Conservation (phyloP, 2,888 invertebrate genomes). For the Steinernema hermaphroditum region DNA sequence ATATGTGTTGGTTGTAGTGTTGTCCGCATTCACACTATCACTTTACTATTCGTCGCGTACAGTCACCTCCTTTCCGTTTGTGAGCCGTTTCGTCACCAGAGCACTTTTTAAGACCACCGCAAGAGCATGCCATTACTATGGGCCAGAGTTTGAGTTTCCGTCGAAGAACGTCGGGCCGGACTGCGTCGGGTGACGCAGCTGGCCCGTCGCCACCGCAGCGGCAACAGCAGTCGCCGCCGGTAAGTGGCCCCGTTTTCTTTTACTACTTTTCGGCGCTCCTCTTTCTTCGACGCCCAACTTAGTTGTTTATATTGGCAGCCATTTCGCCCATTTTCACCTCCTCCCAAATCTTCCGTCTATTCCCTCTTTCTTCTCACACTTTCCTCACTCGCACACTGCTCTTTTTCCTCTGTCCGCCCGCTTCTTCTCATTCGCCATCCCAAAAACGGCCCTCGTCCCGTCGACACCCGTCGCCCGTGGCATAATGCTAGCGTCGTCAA, state of each 20-base stretch:
- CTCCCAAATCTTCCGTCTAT: slow-evolving; percentile 22
- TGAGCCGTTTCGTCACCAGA: slow-evolving; percentile 1
- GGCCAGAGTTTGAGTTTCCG: slow-evolving; percentile 30
- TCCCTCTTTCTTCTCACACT: slow-evolving; percentile 25
- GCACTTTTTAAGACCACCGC: slow-evolving; percentile 25
- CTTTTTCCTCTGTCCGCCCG: slow-evolving; percentile 5
- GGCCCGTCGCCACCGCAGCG: slow-evolving; percentile 30
- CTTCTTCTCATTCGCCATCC: slow-evolving; percentile 1
- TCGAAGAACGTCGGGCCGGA: slow-evolving; percentile 31
- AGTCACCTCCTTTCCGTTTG: slow-evolving; percentile 1
- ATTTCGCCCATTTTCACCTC: slow-evolving; percentile 28
- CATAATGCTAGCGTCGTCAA: slow-evolving; percentile 13
- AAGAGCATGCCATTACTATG: slow-evolving; percentile 17
- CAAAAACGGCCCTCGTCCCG: slow-evolving; percentile 18
- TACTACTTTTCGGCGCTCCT: slow-evolving; percentile 30
- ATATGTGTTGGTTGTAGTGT: slow-evolving; percentile 28
- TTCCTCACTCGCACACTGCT: slow-evolving; percentile 12
- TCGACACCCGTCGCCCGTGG: not conserved
- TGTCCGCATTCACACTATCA: slow-evolving; percentile 30
- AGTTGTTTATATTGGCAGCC: slow-evolving; percentile 30
- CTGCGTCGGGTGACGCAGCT: slow-evolving; percentile 27
- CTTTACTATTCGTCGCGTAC: slow-evolving; percentile 18
- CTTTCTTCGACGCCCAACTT: slow-evolving; percentile 29
- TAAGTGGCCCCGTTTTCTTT: slow-evolving; percentile 31
- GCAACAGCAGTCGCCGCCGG: slow-evolving; percentile 31